Conservation (phyloP, 2,113 vertebrate species). For the Haplotaxodon microlepis region DNA sequence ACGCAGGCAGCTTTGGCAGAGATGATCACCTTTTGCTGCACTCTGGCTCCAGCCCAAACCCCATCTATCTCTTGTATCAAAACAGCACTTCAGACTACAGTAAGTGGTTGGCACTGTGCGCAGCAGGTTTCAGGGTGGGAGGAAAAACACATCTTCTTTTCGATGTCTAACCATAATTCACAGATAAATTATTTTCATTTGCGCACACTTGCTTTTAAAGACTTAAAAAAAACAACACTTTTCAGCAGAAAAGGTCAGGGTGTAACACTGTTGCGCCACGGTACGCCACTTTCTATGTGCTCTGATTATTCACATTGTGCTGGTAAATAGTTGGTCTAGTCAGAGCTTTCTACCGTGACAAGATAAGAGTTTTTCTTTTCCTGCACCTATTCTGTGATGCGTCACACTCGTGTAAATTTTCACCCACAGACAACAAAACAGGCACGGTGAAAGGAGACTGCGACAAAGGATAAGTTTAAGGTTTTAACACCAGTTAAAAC, state of each 20-base stretch:
- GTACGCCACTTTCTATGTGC: background rate
- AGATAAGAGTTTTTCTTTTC: background rate
- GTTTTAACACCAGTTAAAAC: background rate
- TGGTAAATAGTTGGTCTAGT: background rate
- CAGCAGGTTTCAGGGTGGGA: background rate
- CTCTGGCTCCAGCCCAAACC: slow-evolving; percentile 34
- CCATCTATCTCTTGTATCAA: slow-evolving; percentile 49
- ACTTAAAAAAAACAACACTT: background rate
- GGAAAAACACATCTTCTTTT: background rate
- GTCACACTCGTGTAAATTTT: background rate
- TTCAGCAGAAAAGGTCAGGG: background rate
- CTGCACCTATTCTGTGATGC: background rate
- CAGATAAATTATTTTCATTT: background rate
- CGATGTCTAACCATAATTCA: background rate
- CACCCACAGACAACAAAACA: background rate
- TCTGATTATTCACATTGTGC: slow-evolving; percentile 45
- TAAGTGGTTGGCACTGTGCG: slow-evolving; percentile 28
- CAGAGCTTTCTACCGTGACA: background rate
- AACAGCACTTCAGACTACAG: slow-evolving; percentile 41
- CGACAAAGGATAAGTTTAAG: background rate
- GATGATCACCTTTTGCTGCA: background rate
- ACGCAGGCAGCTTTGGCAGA: background rate
- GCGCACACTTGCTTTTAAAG: background rate
- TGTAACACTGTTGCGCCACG: background rate
- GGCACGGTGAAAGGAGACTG: background rate